A percentile compares a stretch with the other conserved stretches of the same genome.
Evolutionary conservation across 2,113 vertebrate species (phyloP).

Genomic region (Brachyistius frenatus): DNA sequence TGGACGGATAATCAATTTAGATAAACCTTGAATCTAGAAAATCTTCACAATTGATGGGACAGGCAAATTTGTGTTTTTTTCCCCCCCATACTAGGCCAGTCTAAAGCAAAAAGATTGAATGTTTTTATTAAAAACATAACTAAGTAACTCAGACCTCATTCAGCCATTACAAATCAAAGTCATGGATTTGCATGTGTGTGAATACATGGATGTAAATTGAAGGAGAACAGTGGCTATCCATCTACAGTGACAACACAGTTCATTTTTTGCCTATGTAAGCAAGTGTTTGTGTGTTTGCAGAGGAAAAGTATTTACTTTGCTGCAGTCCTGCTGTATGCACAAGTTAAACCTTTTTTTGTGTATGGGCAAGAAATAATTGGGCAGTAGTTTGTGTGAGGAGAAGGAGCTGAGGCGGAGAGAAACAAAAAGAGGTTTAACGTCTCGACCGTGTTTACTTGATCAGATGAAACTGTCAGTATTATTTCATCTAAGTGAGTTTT

Average conservation of each 20-base stretch:
- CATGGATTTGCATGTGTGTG: not conserved
- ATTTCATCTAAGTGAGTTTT: constrained; percentile 19
- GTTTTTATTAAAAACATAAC: constrained; percentile 5
- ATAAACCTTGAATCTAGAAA: no score
- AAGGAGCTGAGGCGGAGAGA: constrained; percentile 13
- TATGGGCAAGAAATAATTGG: constrained; percentile 39
- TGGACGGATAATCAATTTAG: no score
- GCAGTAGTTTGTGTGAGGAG: constrained; percentile 3
- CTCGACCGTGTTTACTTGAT: constrained; percentile 25
- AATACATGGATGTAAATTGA: not conserved
- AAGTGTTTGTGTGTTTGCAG: constrained; percentile 1
- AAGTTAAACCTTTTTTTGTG: not conserved
- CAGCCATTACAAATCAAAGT: not conserved
- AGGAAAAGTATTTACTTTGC: constrained; percentile 20
- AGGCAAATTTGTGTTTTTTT: not conserved
- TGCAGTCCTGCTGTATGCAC: constrained; percentile 5
- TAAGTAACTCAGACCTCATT: not conserved
- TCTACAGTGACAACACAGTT: constrained; percentile 17
- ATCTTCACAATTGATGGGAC: not conserved
- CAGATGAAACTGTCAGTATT: constrained; percentile 17
- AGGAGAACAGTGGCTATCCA: not conserved
- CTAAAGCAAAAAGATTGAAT: not conserved
- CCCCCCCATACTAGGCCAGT: no score
- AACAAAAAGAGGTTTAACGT: constrained; percentile 9
- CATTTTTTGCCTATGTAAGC: not conserved